Evolutionary conservation across 2,888 invertebrate species (phyloP).

Genomic region (Himalopsyche kuldschensis): DNA sequence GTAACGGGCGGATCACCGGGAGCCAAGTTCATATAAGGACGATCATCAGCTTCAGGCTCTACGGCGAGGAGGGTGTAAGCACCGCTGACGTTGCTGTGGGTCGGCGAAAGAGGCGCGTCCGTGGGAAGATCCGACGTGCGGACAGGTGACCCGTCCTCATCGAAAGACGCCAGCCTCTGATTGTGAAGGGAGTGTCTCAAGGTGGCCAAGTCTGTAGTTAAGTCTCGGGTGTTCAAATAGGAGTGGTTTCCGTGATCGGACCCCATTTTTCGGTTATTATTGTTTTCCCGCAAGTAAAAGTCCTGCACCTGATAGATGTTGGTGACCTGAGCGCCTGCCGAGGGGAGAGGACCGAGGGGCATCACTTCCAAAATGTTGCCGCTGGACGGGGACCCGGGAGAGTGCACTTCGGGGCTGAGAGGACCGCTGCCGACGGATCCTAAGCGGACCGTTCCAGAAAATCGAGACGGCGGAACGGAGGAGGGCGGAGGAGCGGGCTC

Average conservation of each 20-base stretch:
- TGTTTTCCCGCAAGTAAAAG: conserved; percentile 57
- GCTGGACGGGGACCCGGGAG: conserved; percentile 60
- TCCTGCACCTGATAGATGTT: conserved; percentile 62
- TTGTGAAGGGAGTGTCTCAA: conserved; percentile 48
- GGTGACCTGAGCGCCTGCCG: conserved; percentile 51
- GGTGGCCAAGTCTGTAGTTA: conserved; percentile 53
- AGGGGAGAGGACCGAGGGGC: conserved; percentile 54
- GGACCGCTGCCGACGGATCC: conserved; percentile 45
- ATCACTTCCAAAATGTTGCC: conserved; percentile 60
- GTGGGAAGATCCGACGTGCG: neutral
- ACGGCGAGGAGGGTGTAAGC: conserved; percentile 55
- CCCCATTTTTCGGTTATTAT: conserved; percentile 52
- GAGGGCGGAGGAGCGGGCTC: conserved; percentile 38
- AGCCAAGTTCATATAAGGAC: conserved; percentile 55
- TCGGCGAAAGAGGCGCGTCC: conserved; percentile 50
- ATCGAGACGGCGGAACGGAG: conserved; percentile 29
- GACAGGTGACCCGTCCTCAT: conserved; percentile 19
- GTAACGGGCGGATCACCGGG: conserved; percentile 46
- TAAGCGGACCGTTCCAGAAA: conserved; percentile 40
- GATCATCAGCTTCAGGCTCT: conserved; percentile 49
- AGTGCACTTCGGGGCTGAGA: conserved; percentile 44
- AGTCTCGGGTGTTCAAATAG: conserved; percentile 51
- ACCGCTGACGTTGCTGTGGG: conserved; percentile 54
- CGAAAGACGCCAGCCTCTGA: conserved; percentile 45
- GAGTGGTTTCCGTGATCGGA: conserved; percentile 47